Evolutionary conservation across 1,140 invertebrate species (phyloP).

Genomic region (Pteromalus puparum): DNA sequence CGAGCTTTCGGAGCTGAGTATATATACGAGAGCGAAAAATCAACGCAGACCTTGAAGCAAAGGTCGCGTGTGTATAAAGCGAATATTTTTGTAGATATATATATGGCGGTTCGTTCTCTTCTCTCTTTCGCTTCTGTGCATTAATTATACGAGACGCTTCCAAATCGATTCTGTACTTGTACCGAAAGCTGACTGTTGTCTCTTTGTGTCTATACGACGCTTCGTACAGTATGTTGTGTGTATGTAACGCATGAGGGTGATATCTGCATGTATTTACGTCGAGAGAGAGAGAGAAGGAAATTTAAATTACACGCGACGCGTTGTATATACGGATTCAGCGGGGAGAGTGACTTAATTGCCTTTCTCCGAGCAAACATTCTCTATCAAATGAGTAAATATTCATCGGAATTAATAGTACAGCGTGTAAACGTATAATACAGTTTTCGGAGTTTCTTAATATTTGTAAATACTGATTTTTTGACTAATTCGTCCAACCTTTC

Average conservation of each 20-base stretch:
- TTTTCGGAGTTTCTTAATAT: no score
- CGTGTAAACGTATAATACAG: no score
- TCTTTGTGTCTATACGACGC: background rate
- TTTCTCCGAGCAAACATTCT: no score
- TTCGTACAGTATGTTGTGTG: background rate
- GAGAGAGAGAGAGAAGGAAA: background rate
- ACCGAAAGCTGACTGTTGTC: background rate
- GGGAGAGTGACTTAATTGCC: no score
- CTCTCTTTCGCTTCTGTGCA: background rate
- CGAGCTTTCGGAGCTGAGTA: background rate
- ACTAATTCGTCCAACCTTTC: no score
- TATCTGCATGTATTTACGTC: background rate
- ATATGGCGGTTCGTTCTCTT: background rate
- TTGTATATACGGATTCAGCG: no score
- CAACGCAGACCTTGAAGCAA: constrained; percentile 3
- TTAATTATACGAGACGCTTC: constrained; percentile 10
- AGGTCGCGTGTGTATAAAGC: background rate
- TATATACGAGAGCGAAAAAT: background rate
- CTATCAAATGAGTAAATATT: no score
- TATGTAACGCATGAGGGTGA: no score
- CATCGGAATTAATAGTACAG: no score
- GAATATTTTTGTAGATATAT: background rate
- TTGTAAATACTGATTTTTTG: no score
- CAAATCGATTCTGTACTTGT: background rate
- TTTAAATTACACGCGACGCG: background rate